phyloP scores from a whole-genome alignment of 1,140 invertebrate species.

The Magallana gigas region DNA sequence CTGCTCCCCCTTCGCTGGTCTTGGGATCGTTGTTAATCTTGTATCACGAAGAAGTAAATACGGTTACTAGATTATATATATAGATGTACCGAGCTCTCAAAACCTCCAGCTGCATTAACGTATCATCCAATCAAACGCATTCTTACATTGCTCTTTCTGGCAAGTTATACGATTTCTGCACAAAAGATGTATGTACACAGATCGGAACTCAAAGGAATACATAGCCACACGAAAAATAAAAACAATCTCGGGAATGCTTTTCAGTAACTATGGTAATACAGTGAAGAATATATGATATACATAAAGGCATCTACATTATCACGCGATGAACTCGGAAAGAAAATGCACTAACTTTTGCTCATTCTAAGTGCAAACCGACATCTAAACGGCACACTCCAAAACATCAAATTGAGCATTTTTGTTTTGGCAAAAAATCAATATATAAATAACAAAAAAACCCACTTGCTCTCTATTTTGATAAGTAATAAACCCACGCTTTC shows the following conservation, averaged over 20 bases:
- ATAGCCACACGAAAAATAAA: constrained; percentile 34
- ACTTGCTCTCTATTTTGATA: background rate
- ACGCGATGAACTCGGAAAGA: constrained; percentile 17
- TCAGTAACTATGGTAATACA: constrained; percentile 31
- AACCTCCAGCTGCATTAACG: background rate
- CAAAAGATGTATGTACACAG: background rate
- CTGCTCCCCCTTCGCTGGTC: background rate
- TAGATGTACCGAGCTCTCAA: background rate
- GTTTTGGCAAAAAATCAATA: background rate
- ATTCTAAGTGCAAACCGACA: too few species aligned
- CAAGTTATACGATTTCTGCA: constrained; percentile 17
- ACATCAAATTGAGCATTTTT: background rate
- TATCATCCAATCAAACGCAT: constrained; percentile 23
- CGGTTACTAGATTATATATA: background rate
- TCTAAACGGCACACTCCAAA: background rate
- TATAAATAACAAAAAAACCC: too few species aligned
- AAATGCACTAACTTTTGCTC: background rate
- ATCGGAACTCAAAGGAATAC: constrained; percentile 23
- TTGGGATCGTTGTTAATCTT: constrained; percentile 7
- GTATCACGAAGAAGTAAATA: constrained; percentile 27
- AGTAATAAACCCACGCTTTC: background rate
- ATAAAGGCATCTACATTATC: constrained; percentile 15
- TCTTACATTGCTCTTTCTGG: constrained; percentile 22
- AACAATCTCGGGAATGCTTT: constrained; percentile 35
- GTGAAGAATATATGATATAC: constrained; percentile 33